These are phyloP conservation scores for Hippoglossus stenolepis DNA, from an alignment of 2,113 vertebrate genomes.

Conservation along the genomic window DNA sequence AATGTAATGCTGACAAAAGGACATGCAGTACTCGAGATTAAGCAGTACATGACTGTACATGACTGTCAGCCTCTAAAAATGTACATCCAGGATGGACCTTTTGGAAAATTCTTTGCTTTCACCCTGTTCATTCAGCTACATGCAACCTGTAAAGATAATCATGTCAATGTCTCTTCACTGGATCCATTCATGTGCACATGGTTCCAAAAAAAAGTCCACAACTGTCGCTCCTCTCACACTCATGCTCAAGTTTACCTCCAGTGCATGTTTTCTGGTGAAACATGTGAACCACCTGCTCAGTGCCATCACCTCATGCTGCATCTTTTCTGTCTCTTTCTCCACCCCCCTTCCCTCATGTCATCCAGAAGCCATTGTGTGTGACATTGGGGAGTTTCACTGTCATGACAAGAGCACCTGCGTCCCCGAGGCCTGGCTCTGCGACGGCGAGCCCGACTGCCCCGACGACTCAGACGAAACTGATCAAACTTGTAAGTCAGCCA, in stretches of 20 bases:
- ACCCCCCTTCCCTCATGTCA: constrained; percentile 43
- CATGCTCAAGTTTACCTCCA: constrained; percentile 22
- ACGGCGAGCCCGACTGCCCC: constrained; percentile 94
- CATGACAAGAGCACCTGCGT: constrained; percentile 87
- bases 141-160: neutral
- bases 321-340: constrained; percentile 30
- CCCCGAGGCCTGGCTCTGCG: constrained; percentile 92
- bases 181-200: neutral
- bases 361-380: constrained; percentile 89
- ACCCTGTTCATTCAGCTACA: neutral
- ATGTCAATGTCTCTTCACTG: neutral
- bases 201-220: neutral
- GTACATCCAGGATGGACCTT: neutral
- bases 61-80: constrained; percentile 5
- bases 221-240: constrained; percentile 8
- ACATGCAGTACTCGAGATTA: neutral
- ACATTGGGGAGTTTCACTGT: constrained; percentile 93
- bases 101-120: neutral
- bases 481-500: constrained; percentile 88
- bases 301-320: constrained; percentile 72
- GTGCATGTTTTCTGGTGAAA: constrained; percentile 30
- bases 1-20: constrained; percentile 3
- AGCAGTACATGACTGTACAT: neutral
- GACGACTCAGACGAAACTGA: constrained; percentile 91
- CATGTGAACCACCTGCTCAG: constrained; percentile 31